A percentile compares a stretch with the other conserved stretches of the same genome.
Evolutionary conservation across 2,888 invertebrate genomes (phyloP).

Genomic region (Pterobdella sp.): DNA sequence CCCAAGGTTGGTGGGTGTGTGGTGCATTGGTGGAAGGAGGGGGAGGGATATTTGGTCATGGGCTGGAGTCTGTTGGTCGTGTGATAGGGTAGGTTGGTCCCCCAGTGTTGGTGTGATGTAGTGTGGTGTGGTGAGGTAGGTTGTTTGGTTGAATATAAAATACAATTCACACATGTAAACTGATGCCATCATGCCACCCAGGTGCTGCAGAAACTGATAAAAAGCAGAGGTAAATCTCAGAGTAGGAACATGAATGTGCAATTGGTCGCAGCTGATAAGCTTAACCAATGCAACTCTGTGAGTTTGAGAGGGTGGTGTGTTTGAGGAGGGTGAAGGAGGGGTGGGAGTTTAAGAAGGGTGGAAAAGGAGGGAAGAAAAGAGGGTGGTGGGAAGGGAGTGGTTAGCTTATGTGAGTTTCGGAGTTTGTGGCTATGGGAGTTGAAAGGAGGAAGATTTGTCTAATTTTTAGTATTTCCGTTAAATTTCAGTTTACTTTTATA

Average conservation of each 20-base stretch:
- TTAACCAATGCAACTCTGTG: conserved; percentile 84
- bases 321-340: too few species aligned
- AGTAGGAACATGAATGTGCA: conserved; percentile 95
- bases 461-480: too few species aligned
- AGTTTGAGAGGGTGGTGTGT: too few species aligned
- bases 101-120: background rate
- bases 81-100: too few species aligned
- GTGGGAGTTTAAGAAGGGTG: too few species aligned
- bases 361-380: too few species aligned
- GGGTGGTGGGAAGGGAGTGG: too few species aligned
- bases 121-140: background rate
- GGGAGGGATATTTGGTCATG: background rate
- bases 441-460: too few species aligned
- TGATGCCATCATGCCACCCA: conserved; percentile 51
- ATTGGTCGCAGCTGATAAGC: conserved; percentile 97
- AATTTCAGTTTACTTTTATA: too few species aligned
- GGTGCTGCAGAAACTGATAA: conserved; percentile 94
- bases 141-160: background rate
- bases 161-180: background rate
- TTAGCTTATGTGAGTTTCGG: too few species aligned
- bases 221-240: conserved; percentile 96
- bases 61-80: too few species aligned
- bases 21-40: background rate
- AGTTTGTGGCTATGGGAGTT: too few species aligned
- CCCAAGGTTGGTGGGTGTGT: conserved; percentile 64